A percentile compares a stretch with the other conserved stretches of the same genome.
These are phyloP conservation scores for Perodicticus potto DNA, from an alignment of 2,797 vertebrate species.

Conservation along the genomic window DNA sequence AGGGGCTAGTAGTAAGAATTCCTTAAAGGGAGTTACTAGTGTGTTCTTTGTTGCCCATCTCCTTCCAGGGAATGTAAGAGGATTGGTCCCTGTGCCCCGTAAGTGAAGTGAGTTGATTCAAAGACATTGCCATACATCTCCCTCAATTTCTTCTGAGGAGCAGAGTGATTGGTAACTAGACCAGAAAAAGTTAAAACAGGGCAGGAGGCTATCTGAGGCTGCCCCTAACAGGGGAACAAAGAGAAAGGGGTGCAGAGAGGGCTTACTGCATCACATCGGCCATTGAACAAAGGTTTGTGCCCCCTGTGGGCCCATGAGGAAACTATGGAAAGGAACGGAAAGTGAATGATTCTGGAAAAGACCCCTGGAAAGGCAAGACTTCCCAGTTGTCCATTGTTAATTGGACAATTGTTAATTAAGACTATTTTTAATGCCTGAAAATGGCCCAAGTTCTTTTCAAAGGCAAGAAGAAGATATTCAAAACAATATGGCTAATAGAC, in stretches of 20 bases:
- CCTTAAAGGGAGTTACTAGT: neutral
- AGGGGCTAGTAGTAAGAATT: neutral
- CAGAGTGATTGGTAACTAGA: neutral
- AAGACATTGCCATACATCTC: neutral
- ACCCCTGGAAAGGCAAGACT: neutral
- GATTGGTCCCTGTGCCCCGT: neutral
- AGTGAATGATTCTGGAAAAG: neutral
- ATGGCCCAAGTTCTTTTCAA: conserved; percentile 62
- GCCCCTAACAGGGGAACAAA: neutral
- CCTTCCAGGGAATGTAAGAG: neutral
- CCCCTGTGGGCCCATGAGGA: neutral
- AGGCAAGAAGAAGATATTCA: conserved; percentile 67
- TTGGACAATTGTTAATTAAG: conserved; percentile 57
- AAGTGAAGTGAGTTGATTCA: neutral
- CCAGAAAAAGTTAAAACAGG: neutral
- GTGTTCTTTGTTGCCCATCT: neutral
- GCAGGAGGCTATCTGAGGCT: neutral
- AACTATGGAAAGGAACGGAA: conserved; percentile 25
- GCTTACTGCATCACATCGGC: rapidly evolving
- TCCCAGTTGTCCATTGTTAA: conserved; percentile 20
- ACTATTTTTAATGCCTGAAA: conserved; percentile 72
- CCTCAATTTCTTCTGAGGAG: neutral
- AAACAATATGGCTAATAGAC: conserved; percentile 48
- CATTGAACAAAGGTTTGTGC: neutral
- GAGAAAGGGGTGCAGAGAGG: neutral